A percentile compares a stretch with the other conserved stretches of the same genome.
Conservation (phyloP, 2,888 invertebrate species). For the Stenchaetothrips biformis region DNA sequence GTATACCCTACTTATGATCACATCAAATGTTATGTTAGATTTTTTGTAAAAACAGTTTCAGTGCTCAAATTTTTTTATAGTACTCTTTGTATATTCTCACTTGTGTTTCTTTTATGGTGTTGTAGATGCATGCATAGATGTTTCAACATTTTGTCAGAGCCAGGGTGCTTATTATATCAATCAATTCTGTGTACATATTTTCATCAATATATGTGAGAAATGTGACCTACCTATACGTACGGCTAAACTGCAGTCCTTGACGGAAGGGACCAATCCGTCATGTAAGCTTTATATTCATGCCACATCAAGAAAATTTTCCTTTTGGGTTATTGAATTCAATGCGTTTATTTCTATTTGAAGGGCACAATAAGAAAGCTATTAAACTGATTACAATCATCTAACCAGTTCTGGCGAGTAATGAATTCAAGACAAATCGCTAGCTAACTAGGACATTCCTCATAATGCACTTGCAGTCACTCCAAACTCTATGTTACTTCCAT, state of each 20-base stretch:
- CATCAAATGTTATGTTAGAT: not conserved
- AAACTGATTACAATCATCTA: not conserved
- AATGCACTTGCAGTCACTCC: not conserved
- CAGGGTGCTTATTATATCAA: not conserved
- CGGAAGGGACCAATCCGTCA: constrained; percentile 20
- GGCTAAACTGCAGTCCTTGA: not conserved
- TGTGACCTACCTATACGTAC: not conserved
- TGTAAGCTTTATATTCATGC: not conserved
- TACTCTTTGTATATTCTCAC: not conserved
- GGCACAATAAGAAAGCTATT: not conserved
- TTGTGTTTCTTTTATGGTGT: not conserved
- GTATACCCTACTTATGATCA: constrained; percentile 15
- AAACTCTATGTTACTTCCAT: no score
- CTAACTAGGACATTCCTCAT: not conserved
- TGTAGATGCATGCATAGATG: not conserved
- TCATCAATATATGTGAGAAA: not conserved
- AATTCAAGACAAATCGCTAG: not conserved
- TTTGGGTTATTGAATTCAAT: not conserved
- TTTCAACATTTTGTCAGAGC: not conserved
- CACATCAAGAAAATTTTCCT: not conserved
- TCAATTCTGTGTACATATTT: not conserved
- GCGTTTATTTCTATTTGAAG: not conserved
- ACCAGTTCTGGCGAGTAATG: not conserved
- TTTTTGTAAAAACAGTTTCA: not conserved
- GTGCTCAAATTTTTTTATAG: constrained; percentile 11